These are phyloP conservation scores for Decapterus maruadsi DNA, from an alignment of 2,797 vertebrate genomes.

Conservation along the genomic window DNA sequence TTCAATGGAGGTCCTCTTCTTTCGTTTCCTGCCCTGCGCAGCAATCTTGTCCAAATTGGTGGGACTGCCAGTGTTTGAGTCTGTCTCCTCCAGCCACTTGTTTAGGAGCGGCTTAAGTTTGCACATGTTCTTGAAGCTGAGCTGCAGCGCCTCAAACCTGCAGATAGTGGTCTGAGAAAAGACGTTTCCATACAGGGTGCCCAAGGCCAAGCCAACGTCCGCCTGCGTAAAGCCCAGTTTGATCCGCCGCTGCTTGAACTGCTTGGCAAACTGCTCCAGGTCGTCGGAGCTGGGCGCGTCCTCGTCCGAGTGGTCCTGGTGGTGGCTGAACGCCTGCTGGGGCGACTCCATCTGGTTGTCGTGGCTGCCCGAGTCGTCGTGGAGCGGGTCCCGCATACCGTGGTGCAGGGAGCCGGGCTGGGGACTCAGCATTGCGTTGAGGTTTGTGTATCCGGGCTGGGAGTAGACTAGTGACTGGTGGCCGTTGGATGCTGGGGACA, in stretches of 20 bases:
- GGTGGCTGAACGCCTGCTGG: slow-evolving; percentile 91
- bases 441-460: slow-evolving; percentile 93
- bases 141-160: slow-evolving; percentile 96
- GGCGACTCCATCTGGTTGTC: slow-evolving; percentile 94
- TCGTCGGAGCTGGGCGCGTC: slow-evolving; percentile 97
- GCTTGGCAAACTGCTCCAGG: slow-evolving; percentile 98
- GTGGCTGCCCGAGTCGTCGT: slow-evolving; percentile 90
- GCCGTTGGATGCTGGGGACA: slow-evolving; percentile 91
- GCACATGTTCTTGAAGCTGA: slow-evolving; percentile 99
- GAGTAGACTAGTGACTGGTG: slow-evolving; percentile 96
- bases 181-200: slow-evolving; percentile 96
- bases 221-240: slow-evolving; percentile 98
- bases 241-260: slow-evolving; percentile 97
- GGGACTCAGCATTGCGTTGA: slow-evolving; percentile 95
- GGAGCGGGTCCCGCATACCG: slow-evolving; percentile 93
- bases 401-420: slow-evolving; percentile 93
- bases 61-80: slow-evolving; percentile 98
- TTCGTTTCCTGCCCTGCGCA: slow-evolving; percentile 98
- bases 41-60: slow-evolving; percentile 99
- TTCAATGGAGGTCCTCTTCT: slow-evolving; percentile 99
- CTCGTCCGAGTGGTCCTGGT: slow-evolving; percentile 94
- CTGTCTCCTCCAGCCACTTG: slow-evolving; percentile 99
- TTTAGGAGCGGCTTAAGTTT: slow-evolving; percentile 97
- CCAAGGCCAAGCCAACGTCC: slow-evolving; percentile 95
- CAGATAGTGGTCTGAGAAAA: slow-evolving; percentile 98